phyloP scores from a whole-genome alignment of 2,888 invertebrate genomes.

The Galerucella calmariensis region DNA sequence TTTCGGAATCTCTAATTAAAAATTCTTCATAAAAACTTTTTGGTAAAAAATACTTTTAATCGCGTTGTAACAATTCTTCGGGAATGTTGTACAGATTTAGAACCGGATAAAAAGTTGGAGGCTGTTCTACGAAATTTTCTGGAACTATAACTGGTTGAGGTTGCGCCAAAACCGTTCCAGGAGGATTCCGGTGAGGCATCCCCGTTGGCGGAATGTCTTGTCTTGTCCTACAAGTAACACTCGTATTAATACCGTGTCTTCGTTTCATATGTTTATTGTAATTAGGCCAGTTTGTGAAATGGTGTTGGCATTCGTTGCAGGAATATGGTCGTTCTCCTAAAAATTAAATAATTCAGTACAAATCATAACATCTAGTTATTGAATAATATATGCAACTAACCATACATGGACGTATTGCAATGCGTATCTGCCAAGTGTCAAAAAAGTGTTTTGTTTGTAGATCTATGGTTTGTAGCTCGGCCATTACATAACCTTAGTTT shows the following conservation, averaged over 20 bases:
- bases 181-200: constrained; percentile 64
- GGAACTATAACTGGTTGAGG: constrained; percentile 56
- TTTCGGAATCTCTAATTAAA: background rate
- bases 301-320: constrained; percentile 77
- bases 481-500: too few species aligned
- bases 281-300: constrained; percentile 86
- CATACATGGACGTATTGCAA: too few species aligned
- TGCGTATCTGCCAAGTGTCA: too few species aligned
- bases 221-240: constrained; percentile 63
- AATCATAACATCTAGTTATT: too few species aligned
- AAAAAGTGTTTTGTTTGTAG: too few species aligned
- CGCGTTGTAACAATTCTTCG: constrained; percentile 58
- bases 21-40: background rate
- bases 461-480: too few species aligned
- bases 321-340: constrained; percentile 74
- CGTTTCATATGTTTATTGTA: constrained; percentile 86
- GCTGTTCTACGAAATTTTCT: constrained; percentile 52
- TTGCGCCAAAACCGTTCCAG: constrained; percentile 62
- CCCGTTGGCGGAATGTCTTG: constrained; percentile 65
- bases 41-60: constrained; percentile 33
- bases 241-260: constrained; percentile 71
- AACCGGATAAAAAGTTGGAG: constrained; percentile 59
- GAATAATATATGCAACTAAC: too few species aligned
- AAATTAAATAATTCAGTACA: constrained; percentile 7
- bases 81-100: constrained; percentile 60